These are phyloP conservation scores for Notodonta ziczac DNA, from an alignment of 2,888 invertebrate species.

Conservation along the genomic window DNA sequence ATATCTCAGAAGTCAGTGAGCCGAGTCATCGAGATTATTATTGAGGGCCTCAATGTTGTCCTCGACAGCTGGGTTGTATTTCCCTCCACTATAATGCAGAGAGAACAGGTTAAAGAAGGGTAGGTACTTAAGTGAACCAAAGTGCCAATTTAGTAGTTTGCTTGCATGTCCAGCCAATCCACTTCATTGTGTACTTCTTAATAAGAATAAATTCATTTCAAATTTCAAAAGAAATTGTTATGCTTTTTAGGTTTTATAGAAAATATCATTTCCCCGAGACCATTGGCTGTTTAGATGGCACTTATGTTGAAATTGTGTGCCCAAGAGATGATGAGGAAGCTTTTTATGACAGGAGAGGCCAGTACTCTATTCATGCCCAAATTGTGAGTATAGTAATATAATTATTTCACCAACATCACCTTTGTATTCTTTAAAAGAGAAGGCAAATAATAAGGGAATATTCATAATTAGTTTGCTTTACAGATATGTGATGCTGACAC, in stretches of 20 bases:
- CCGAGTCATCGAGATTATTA: constrained; percentile 56
- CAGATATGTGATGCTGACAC: constrained; percentile 64
- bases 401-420: too few species aligned
- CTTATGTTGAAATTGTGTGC: constrained; percentile 61
- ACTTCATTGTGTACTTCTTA: too few species aligned
- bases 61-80: constrained; percentile 57
- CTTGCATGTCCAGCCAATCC: too few species aligned
- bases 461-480: constrained; percentile 13
- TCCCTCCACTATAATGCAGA: constrained; percentile 48
- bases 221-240: background rate
- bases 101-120: constrained; percentile 61
- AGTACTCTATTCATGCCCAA: constrained; percentile 65
- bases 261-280: constrained; percentile 67
- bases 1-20: constrained; percentile 68
- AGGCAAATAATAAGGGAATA: too few species aligned
- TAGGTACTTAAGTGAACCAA: constrained; percentile 21
- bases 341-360: constrained; percentile 60
- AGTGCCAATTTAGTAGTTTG: too few species aligned
- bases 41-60: constrained; percentile 59
- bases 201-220: too few species aligned
- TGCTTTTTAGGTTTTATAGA: constrained; percentile 55
- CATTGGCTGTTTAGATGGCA: constrained; percentile 61
- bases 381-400: constrained; percentile 50
- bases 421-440: too few species aligned
- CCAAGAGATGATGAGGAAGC: constrained; percentile 67